Percentiles rank a stretch among this genome's conserved stretches.
Evolutionary conservation across 37 sponge, comb jelly and placozoan genomes (phyloP).

Genomic region (Chondrilla cf. caribensis): DNA sequence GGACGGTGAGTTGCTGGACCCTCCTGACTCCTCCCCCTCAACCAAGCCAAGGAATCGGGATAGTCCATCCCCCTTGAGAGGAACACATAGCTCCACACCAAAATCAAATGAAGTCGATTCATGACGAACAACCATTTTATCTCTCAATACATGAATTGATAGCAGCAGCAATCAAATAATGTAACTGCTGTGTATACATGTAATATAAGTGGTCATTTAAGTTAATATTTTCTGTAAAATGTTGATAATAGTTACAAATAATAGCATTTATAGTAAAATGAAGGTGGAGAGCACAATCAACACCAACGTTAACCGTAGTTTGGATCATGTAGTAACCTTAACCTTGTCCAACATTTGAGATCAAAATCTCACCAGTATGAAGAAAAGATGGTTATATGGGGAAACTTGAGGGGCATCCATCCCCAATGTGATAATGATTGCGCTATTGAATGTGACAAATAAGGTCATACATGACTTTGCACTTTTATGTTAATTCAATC

Average conservation of each 20-base stretch:
- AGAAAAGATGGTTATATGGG: background rate
- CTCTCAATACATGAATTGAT: background rate
- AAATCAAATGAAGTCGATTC: background rate
- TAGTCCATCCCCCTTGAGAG: slow-evolving; percentile 14
- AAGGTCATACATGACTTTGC: too few species aligned
- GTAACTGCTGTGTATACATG: background rate
- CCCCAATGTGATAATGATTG: background rate
- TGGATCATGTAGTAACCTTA: background rate
- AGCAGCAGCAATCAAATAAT: background rate
- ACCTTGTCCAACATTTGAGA: background rate
- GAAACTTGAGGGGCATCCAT: background rate
- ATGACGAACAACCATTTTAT: background rate
- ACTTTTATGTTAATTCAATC: too few species aligned
- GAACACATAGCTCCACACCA: slow-evolving; percentile 4
- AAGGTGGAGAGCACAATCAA: too few species aligned
- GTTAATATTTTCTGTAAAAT: background rate
- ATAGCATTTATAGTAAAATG: too few species aligned
- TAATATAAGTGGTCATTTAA: background rate
- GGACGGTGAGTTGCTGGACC: background rate
- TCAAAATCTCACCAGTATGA: slow-evolving; percentile 26
- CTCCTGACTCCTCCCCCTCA: background rate
- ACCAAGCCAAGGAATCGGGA: background rate
- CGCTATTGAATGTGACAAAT: too few species aligned
- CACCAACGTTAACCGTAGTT: slow-evolving; percentile 18
- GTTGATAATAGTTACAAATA: too few species aligned